These are phyloP conservation scores for Onychomys arenicola DNA, from an alignment of 2,797 vertebrate genomes.

Conservation along the genomic window DNA sequence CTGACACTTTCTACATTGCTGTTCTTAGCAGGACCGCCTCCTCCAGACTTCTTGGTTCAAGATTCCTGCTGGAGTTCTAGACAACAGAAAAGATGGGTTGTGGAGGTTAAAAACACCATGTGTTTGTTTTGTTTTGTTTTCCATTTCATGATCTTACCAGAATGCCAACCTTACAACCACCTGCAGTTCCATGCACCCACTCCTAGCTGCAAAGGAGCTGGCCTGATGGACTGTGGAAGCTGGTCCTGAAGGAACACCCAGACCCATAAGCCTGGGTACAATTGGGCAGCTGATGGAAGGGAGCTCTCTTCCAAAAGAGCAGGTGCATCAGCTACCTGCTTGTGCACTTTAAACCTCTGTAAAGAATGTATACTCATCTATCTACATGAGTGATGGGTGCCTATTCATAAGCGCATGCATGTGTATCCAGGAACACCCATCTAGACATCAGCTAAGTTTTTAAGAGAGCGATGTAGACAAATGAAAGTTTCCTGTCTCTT, in stretches of 20 bases:
- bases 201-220: conserved; percentile 7
- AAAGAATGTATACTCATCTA: neutral
- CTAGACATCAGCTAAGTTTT: conserved; percentile 12
- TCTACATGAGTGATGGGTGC: accelerated
- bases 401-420: neutral
- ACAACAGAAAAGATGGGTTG: neutral
- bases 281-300: neutral
- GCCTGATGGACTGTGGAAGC: neutral
- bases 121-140: too few species aligned
- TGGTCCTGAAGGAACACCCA: neutral
- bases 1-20: neutral
- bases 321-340: neutral
- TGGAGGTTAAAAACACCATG: neutral
- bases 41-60: neutral
- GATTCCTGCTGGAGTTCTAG: neutral
- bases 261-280: neutral
- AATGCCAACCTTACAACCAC: neutral
- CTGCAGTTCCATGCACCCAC: neutral
- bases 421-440: neutral
- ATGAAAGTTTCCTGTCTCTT: neutral
- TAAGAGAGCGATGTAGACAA: neutral
- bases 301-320: too few species aligned
- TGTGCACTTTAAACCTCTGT: neutral
- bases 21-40: neutral
- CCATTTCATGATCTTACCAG: neutral